Conservation (phyloP, 2,888 invertebrate genomes). For the Dryadula phaetusa region DNA sequence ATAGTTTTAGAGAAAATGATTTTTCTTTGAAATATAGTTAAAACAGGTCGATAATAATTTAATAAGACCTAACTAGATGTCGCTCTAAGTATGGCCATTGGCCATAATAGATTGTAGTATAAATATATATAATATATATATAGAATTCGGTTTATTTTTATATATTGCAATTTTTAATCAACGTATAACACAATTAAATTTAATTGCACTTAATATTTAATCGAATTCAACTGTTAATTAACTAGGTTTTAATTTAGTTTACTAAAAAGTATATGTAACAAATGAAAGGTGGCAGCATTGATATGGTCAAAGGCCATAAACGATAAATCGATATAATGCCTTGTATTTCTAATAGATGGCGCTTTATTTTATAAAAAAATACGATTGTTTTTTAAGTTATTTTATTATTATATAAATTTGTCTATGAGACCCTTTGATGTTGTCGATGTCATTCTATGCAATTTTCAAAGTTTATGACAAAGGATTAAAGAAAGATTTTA, state of each 20-base stretch:
- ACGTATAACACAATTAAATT: no score
- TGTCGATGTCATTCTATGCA: no score
- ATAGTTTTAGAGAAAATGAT: not conserved
- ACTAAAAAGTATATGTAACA: constrained; percentile 2
- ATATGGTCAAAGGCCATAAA: constrained; percentile 46
- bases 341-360: constrained; percentile 42
- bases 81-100: constrained; percentile 44
- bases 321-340: constrained; percentile 32
- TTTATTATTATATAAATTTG: not conserved
- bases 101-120: constrained; percentile 22
- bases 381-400: no score
- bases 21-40: not conserved
- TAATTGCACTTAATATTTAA: not conserved
- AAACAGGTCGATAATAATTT: not conserved
- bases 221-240: not conserved
- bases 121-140: no score
- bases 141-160: not conserved
- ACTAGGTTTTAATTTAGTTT: not conserved
- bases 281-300: constrained; percentile 42
- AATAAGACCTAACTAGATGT: constrained; percentile 52
- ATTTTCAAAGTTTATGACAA: no score
- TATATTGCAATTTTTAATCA: not conserved
- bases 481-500: no score
- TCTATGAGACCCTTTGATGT: no score
- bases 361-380: not conserved